Conservation (phyloP, 2,888 invertebrate genomes). For the Gnatocerus cornutus region DNA sequence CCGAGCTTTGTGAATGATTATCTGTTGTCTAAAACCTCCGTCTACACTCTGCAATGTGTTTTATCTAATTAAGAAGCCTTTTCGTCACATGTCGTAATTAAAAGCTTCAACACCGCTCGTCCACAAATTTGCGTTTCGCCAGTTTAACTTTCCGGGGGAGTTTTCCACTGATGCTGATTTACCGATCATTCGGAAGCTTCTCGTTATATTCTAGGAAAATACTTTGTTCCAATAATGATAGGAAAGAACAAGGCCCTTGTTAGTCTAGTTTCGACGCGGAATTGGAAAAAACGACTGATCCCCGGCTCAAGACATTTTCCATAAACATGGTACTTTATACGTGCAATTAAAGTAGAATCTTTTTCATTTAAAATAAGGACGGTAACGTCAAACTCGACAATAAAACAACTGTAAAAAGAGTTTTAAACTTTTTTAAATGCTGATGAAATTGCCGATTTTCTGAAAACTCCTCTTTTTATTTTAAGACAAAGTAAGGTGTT, state of each 20-base stretch:
- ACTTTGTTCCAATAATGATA: no score
- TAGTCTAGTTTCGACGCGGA: no score
- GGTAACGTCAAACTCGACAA: conserved; percentile 18
- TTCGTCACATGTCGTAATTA: conserved; percentile 35
- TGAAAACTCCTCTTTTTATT: conserved; percentile 21
- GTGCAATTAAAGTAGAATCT: conserved; percentile 27
- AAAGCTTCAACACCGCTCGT: conserved; percentile 9
- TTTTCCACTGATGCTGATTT: background rate
- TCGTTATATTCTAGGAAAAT: no score
- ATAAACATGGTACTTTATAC: conserved; percentile 1
- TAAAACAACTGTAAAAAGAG: conserved; percentile 35
- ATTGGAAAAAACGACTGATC: no score
- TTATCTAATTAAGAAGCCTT: conserved; percentile 40
- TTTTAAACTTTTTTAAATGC: conserved; percentile 28
- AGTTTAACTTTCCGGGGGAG: background rate
- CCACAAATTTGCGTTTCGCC: conserved; percentile 12
- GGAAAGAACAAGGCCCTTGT: no score
- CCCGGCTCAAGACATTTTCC: no score
- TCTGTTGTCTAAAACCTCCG: conserved; percentile 40
- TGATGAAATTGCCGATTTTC: conserved; percentile 28
- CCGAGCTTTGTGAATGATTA: conserved; percentile 52
- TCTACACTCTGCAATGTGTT: conserved; percentile 32
- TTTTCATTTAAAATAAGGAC: conserved; percentile 29
- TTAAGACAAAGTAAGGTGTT: conserved; percentile 17
- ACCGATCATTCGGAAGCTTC: background rate